Base-by-base conservation (phyloP, 2,888 invertebrate species). In the Cyclophora punctaria region DNA sequence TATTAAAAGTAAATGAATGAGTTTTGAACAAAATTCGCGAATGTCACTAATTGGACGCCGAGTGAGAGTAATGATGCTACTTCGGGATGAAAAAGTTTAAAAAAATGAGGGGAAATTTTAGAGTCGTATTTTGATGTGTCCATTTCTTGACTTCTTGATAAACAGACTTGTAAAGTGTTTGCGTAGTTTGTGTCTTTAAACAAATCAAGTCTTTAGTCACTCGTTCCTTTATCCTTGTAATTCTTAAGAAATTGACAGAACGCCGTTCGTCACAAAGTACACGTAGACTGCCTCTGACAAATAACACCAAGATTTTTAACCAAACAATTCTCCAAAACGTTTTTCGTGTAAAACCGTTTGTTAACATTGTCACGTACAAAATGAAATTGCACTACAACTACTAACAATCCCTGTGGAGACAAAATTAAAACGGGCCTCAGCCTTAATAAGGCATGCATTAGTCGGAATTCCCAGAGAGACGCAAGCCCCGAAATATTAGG, bases 1-100 rank as follows among this genome's bases (percentile, higher is more conserved):
- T 73, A 72, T 78, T 73, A 74, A 73, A 75, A 69, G 66, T 66
- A 68, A 69, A 74, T 67, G 67, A 65, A 63, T 66, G 68, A 61
- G 64, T 67, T 67, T 69, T 69, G 60, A 63, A 64, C 55, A 58
- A 60, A 63, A 66, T 67, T 63, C 60, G 57, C 64, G 62, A 66
- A 67, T 70, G 67, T 66, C 66, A 58, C 71, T 74, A 73, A 75
- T 75, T 73, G 67, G 69, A 64, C 62, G 59, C 52, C 60, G 64
- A 67, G 67, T 62, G 64, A 63, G 59, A 66, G 64, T 69, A 67
- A 73, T 69, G 62, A 59, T 57, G 63, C 62, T 64, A 63, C 52
- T 51, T 54, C 45, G 6, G 4, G 42, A 45, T 45, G 56, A 50
- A 53, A 53, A 50, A 53, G 47, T 45, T 44, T 50, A 43, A 49